Conservation (phyloP, 2,888 invertebrate genomes). For the Mythimna vitellina region DNA sequence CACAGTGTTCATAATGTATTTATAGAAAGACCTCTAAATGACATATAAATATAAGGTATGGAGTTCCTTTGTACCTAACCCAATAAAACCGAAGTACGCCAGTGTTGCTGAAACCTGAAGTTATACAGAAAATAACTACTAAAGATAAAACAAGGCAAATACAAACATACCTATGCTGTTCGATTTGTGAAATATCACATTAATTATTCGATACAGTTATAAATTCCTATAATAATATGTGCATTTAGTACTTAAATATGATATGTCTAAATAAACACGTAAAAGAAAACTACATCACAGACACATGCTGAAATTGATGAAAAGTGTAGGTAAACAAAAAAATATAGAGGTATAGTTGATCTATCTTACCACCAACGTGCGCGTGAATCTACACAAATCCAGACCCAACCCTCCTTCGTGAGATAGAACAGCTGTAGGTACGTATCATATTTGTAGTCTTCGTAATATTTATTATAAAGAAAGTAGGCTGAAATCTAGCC, state of each 20-base stretch:
- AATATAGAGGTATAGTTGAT: neutral
- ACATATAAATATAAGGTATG: neutral
- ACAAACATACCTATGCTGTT: constrained; percentile 1
- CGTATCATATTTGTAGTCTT: neutral
- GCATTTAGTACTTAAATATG: constrained; percentile 4
- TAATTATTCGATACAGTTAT: neutral
- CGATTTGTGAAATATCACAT: constrained; percentile 27
- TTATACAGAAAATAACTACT: neutral
- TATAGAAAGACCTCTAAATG: neutral
- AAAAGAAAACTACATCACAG: constrained; percentile 70
- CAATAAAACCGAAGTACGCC: constrained; percentile 9
- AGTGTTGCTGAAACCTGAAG: neutral
- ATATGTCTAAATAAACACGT: constrained; percentile 44
- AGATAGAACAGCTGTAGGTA: neutral
- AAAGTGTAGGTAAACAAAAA: constrained; percentile 37
- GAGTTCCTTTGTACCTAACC: neutral
- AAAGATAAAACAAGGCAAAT: neutral
- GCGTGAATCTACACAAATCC: too few relatives aligned
- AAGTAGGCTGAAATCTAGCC: constrained; percentile 33
- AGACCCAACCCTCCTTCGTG: too few relatives aligned
- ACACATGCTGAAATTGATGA: constrained; percentile 71
- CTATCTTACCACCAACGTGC: too few relatives aligned
- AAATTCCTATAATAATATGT: neutral
- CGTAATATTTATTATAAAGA: neutral
- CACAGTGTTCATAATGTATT: neutral